Evolutionary conservation across 2,797 vertebrate genomes (phyloP).

Genomic region (Enteromius trimaculatus): DNA sequence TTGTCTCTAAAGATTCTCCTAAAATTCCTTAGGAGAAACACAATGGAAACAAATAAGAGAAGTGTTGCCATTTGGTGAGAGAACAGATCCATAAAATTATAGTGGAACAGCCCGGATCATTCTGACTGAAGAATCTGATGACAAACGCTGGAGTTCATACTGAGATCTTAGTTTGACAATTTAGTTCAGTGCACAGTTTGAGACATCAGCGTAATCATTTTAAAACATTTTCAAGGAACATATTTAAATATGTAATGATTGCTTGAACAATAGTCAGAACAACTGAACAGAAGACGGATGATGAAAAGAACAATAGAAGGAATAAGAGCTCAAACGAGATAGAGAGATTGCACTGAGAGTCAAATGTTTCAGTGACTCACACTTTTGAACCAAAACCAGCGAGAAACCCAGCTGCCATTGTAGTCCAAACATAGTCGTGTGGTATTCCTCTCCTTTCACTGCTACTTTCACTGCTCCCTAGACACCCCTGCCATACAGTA

Average conservation of each 20-base stretch:
- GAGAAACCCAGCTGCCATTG: conserved; percentile 51
- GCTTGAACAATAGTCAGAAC: neutral
- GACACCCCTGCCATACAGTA: conserved; percentile 56
- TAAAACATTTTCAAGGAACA: neutral
- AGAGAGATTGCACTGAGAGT: neutral
- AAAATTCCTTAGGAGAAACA: neutral
- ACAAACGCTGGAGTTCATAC: neutral
- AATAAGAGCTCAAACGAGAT: too few species aligned
- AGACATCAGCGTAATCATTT: neutral
- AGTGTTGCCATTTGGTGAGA: neutral
- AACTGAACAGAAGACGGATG: neutral
- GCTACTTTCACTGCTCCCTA: conserved; percentile 53
- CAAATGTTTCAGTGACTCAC: conserved; percentile 6
- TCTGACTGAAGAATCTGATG: neutral
- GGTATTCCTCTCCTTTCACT: conserved; percentile 64
- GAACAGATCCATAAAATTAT: neutral
- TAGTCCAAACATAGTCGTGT: conserved; percentile 63
- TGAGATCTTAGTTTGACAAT: neutral
- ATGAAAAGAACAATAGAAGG: neutral
- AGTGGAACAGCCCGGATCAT: neutral
- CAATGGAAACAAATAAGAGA: neutral
- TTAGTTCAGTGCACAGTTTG: neutral
- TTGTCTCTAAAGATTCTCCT: neutral
- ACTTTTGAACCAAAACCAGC: neutral
- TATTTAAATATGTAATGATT: neutral